Conservation (phyloP, 2,888 invertebrate genomes). For the Nebria salina region DNA sequence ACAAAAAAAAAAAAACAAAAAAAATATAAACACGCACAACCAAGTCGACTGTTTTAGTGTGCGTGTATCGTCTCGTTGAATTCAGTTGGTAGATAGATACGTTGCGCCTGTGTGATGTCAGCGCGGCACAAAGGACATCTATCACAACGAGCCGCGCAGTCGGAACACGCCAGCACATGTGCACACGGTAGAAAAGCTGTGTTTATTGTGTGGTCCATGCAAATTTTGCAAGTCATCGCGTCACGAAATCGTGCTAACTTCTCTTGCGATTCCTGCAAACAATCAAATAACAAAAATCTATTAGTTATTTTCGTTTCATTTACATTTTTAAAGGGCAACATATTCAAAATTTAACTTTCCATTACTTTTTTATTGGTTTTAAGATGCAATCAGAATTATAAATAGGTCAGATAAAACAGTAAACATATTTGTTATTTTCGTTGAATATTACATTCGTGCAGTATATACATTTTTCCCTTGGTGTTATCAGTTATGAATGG, state of each 20-base stretch:
- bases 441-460: no score
- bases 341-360: not conserved
- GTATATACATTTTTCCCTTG: no score
- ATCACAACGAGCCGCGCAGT: slow-evolving; percentile 79
- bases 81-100: slow-evolving; percentile 76
- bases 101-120: slow-evolving; percentile 74
- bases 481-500: no score
- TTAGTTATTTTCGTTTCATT: not conserved
- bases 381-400: not conserved
- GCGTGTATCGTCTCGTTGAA: slow-evolving; percentile 57
- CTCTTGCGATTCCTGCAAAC: slow-evolving; percentile 66
- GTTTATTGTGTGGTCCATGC: slow-evolving; percentile 86
- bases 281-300: slow-evolving; percentile 41
- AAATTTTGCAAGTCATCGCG: slow-evolving; percentile 84
- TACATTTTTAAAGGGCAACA: not conserved
- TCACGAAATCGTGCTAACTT: slow-evolving; percentile 68
- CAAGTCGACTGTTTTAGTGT: slow-evolving; percentile 53
- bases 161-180: slow-evolving; percentile 84
- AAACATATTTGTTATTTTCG: no score
- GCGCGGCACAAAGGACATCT: slow-evolving; percentile 81
- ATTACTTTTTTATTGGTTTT: not conserved
- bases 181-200: slow-evolving; percentile 88
- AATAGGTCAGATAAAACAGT: not conserved
- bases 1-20: not conserved
- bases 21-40: not conserved